Base-by-base conservation (phyloP, 2,113 vertebrate genomes). In the Rhadina sibilatrix region DNA sequence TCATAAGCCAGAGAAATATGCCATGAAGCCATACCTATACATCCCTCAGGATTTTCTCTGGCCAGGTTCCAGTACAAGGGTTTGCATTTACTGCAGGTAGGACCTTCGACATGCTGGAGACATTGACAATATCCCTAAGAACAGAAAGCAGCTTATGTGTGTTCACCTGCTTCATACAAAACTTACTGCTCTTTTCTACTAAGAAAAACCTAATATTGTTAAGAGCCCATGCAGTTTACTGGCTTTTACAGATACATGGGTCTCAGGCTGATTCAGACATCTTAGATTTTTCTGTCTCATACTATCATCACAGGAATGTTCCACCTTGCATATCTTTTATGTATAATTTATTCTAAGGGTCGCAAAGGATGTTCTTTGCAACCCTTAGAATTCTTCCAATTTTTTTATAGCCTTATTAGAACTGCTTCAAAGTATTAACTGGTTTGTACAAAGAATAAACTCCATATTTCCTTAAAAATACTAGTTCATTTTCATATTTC, bases 1-100 rank as follows among this genome's bases (percentile, higher is more conserved):
- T 38, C 21, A 28, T 23, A 68, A 70, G 10, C 16, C 53, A 72
- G 83, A 87, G 38, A 37, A 68, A 28, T 5, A 13, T 1, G 4
- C 3, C 54, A 38, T 10, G 19, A 76, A 90, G 37, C 20, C 74
- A 79, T 90, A 99, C 99, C 99, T 97, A 93, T 97, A 70, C 99
- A 99, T 35, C 99, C 99, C 18, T 68, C 38, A 1, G 98, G 97
- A 94, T 99, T 98, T 71, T 98, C 98, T 64, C 60, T 65, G 83
- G 97, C 98, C 85, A 99, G 97, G 89, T 99, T 99, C 99, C 99
- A 99, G 96, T 98, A 99, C 30, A 99, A 97, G 0, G 98, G 98
- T 94, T 99, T 99, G 94, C 99, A 99, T 76, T 80, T 97, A 93
- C 97, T 97, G 92, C 99, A 99, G 6, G 97, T 95, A 40, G 97